Evolutionary conservation across 2,113 vertebrate genomes (phyloP).

Genomic region (Corythornis madagascariensis): DNA sequence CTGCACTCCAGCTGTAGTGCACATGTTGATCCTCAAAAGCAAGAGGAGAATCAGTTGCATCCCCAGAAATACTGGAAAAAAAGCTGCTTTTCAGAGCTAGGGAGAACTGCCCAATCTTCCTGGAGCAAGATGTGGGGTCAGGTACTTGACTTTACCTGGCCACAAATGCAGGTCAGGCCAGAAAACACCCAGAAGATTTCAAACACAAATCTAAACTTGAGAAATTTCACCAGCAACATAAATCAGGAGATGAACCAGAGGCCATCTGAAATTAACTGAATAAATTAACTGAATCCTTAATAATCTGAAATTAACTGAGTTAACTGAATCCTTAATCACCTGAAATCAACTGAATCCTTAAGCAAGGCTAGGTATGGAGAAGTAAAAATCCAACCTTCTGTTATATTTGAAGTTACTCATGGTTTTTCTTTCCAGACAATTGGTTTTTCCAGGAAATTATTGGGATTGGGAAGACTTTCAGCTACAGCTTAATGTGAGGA

Average conservation of each 20-base stretch:
- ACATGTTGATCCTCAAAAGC: background rate
- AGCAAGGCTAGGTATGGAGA: background rate
- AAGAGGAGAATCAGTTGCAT: background rate
- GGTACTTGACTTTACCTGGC: background rate
- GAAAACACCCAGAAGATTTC: background rate
- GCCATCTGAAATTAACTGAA: background rate
- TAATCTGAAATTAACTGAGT: no score
- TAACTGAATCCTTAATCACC: no score
- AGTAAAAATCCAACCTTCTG: background rate
- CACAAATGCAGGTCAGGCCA: accelerated
- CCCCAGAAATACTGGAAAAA: background rate
- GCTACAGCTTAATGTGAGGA: background rate
- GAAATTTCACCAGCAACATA: background rate
- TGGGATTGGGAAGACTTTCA: background rate
- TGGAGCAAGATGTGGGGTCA: background rate
- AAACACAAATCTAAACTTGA: background rate
- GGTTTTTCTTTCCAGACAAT: background rate
- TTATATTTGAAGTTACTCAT: background rate
- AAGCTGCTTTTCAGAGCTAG: background rate
- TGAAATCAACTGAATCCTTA: background rate
- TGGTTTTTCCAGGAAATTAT: background rate
- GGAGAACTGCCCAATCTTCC: background rate
- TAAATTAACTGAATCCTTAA: background rate
- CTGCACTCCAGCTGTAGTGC: background rate
- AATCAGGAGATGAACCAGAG: background rate